phyloP scores from a whole-genome alignment of 1,140 invertebrate species.

The Drosophila nigrodunni region DNA sequence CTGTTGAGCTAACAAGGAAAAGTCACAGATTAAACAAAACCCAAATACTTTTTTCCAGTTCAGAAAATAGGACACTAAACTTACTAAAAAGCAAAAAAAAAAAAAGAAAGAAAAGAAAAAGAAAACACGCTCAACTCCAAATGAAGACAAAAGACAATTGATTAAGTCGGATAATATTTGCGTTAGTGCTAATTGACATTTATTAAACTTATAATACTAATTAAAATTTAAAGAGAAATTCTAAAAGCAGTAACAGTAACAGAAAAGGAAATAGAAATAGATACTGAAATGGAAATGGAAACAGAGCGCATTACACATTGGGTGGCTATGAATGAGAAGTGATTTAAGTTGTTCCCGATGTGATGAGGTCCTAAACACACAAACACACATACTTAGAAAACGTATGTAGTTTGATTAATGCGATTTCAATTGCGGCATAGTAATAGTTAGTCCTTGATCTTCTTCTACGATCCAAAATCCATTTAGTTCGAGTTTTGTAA shows the following conservation, averaged over 20 bases:
- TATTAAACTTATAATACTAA: slow-evolving; percentile 44
- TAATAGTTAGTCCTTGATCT: background rate
- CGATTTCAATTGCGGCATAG: slow-evolving; percentile 8
- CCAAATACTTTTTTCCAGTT: slow-evolving; percentile 43
- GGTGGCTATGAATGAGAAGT: slow-evolving; percentile 16
- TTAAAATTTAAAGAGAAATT: slow-evolving; percentile 27
- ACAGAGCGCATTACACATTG: slow-evolving; percentile 20
- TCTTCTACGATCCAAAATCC: slow-evolving; percentile 17
- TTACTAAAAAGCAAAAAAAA: slow-evolving; percentile 30
- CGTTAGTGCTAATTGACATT: slow-evolving; percentile 32
- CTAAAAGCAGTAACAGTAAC: slow-evolving; percentile 5
- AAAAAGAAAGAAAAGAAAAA: slow-evolving; percentile 15
- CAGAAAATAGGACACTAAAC: slow-evolving; percentile 7
- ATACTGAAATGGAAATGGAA: slow-evolving; percentile 8
- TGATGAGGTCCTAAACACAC: slow-evolving; percentile 12
- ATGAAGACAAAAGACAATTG: slow-evolving; percentile 21
- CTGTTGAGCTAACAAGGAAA: slow-evolving; percentile 59
- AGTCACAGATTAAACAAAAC: slow-evolving; percentile 51
- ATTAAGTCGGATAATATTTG: slow-evolving; percentile 16
- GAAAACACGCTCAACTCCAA: background rate
- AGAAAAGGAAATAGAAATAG: slow-evolving; percentile 8
- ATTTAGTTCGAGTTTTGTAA: slow-evolving; percentile 37
- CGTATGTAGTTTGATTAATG: slow-evolving; percentile 7
- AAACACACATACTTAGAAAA: slow-evolving; percentile 1
- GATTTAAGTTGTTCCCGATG: slow-evolving; percentile 34